Base-by-base conservation (phyloP, 1,140 invertebrate species). In the Drosophila bipectinata region DNA sequence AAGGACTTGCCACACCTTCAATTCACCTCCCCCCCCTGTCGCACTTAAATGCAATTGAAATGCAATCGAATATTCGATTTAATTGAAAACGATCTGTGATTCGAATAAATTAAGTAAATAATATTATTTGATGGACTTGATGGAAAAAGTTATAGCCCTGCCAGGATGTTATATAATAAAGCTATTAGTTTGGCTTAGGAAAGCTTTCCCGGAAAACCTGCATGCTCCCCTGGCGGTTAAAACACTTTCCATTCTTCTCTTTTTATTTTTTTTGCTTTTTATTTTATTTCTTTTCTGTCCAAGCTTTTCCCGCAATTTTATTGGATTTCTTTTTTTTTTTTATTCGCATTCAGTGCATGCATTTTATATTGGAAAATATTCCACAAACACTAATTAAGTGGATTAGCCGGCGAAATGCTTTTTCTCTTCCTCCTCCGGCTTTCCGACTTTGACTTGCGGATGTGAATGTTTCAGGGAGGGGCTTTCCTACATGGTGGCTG, bases 311-410 rank as follows among this genome's bases (percentile, higher is more conserved):
- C 15, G 51, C 61, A 51, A 59, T 59, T 39, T 47, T 26, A 66
- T 80, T 59, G 67, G 66, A 28, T 15, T 26, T 18, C 18, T 18
- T 18, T 18, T 18, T 18, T 15, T 44, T 64, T 45, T 67, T 56
- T 41, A 24, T 1, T 45, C 60, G 48, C 52, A 59, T 57, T 72
- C 74, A 59, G 55, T 59, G 60, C 60, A 67, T 72, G 71, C 71
- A 72, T 72, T 73, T 69, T 73, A 72, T 72, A 73, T 72, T 73
- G 69, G 51, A 73, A 72, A 72, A 77, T 77, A 78, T 83, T 78
- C 59, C 64, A 53, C 75, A 72, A 79, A 79, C 80, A 76, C 78
- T 79, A 84, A 83, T 84, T 83, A 84, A 79, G 66, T 79, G 80
- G 72, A 72, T 83, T 76, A 83, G 72, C 54, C 53, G 48, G 55